These are phyloP conservation scores for Pandion haliaetus DNA, from an alignment of 2,113 vertebrate genomes.

Conservation along the genomic window DNA sequence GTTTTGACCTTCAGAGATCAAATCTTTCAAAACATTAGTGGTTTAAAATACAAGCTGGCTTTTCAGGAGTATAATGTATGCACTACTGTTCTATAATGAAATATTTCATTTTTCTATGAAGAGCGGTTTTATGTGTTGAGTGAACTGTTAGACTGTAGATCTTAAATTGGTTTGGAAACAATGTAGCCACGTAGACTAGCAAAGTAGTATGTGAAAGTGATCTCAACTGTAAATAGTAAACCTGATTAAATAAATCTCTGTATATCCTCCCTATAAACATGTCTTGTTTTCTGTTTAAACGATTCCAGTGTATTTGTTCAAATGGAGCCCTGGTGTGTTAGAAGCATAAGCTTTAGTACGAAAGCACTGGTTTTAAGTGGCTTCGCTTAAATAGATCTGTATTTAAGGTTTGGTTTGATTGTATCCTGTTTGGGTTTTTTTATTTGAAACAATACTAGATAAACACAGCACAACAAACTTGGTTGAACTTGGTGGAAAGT, in stretches of 20 bases:
- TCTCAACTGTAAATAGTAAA: slow-evolving; percentile 86
- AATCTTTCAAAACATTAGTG: slow-evolving; percentile 63
- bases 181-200: slow-evolving; percentile 77
- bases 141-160: slow-evolving; percentile 71
- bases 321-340: not conserved
- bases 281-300: not conserved
- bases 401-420: not conserved
- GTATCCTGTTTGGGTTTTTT: not conserved
- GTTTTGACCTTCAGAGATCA: slow-evolving; percentile 63
- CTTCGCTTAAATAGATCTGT: not conserved
- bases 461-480: not conserved
- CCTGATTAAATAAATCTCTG: slow-evolving; percentile 80
- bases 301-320: not conserved
- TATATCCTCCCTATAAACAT: slow-evolving; percentile 74
- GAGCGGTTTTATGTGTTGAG: slow-evolving; percentile 69
- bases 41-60: slow-evolving; percentile 73
- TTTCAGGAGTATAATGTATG: slow-evolving; percentile 76
- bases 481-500: not conserved
- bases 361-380: not conserved
- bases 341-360: not conserved
- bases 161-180: slow-evolving; percentile 71
- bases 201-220: slow-evolving; percentile 75
- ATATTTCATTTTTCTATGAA: slow-evolving; percentile 72
- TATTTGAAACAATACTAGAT: not conserved
- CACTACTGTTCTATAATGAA: slow-evolving; percentile 79